Conservation (phyloP, 2,113 vertebrate species). For the Corydoras maculifer region DNA sequence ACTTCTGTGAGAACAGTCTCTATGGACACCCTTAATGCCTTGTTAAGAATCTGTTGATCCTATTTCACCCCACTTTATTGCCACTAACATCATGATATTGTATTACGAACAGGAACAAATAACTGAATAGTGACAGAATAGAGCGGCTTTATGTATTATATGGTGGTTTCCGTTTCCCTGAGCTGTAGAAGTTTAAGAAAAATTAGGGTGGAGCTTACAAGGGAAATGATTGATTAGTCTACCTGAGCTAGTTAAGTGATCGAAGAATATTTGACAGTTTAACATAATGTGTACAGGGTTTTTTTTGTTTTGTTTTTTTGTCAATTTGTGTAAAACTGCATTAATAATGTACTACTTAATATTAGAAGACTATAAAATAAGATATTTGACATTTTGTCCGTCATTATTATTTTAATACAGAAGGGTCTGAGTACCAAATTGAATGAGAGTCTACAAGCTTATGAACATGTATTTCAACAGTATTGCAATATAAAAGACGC, state of each 20-base stretch:
- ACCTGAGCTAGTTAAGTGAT: conserved; percentile 1
- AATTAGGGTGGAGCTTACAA: conserved; percentile 16
- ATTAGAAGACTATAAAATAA: background rate
- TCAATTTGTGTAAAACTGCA: conserved; percentile 23
- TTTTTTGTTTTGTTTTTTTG: too few species aligned
- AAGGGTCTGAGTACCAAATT: too few species aligned
- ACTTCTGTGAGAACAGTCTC: conserved; percentile 50
- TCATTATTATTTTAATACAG: background rate
- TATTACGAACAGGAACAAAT: conserved; percentile 51
- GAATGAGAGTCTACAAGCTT: too few species aligned
- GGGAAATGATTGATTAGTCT: too few species aligned
- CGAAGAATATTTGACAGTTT: background rate
- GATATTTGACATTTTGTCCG: background rate
- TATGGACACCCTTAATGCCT: conserved; percentile 41
- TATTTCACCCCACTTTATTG: conserved; percentile 51
- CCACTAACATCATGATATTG: conserved; percentile 52
- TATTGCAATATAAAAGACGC: too few species aligned
- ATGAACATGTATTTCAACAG: too few species aligned
- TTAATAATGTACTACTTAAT: conserved; percentile 2
- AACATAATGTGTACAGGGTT: too few species aligned
- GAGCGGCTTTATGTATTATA: conserved; percentile 35
- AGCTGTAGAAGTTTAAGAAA: conserved; percentile 4
- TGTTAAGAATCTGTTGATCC: conserved; percentile 56
- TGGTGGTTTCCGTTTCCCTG: conserved; percentile 26
- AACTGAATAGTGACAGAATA: conserved; percentile 41